Evolutionary conservation across 92 coral and sea anemone genomes (phyloP).

Genomic region (Palythoa caribaeorum): DNA sequence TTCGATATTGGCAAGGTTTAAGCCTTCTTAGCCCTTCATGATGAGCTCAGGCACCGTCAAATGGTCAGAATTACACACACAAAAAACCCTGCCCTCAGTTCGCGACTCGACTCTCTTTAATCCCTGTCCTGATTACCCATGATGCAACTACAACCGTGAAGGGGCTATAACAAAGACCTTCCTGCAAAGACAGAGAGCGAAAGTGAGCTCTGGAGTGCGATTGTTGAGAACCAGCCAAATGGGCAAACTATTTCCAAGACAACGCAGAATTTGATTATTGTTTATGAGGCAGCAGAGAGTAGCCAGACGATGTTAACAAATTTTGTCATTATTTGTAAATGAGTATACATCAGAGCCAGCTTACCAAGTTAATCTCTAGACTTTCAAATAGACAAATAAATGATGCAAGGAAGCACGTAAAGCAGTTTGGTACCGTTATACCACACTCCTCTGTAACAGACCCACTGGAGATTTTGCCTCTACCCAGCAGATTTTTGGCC

Average conservation of each 20-base stretch:
- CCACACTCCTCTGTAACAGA: background rate
- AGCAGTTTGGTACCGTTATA: constrained; percentile 15
- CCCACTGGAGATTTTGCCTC: too few species aligned
- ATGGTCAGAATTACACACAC: too few species aligned
- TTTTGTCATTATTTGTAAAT: constrained; percentile 2
- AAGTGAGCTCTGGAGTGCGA: constrained; percentile 2
- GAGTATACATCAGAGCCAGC: constrained; percentile 20
- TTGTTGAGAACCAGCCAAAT: constrained; percentile 20
- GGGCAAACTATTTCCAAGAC: background rate
- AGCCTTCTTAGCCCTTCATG: too few species aligned
- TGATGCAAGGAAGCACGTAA: constrained; percentile 4
- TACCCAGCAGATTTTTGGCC: too few species aligned
- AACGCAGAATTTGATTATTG: background rate
- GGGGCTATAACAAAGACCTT: too few species aligned
- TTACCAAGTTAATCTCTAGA: constrained; percentile 2
- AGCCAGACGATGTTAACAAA: constrained; percentile 10
- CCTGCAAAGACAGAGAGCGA: background rate
- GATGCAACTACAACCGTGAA: too few species aligned
- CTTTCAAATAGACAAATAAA: constrained; percentile 5
- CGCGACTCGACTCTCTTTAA: too few species aligned
- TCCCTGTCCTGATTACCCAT: too few species aligned
- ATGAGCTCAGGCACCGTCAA: too few species aligned
- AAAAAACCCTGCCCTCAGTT: too few species aligned
- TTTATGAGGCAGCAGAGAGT: constrained; percentile 22
- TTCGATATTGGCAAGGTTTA: too few species aligned